Conservation (phyloP, 2,113 vertebrate genomes). For the Ctenomys sociabilis region DNA sequence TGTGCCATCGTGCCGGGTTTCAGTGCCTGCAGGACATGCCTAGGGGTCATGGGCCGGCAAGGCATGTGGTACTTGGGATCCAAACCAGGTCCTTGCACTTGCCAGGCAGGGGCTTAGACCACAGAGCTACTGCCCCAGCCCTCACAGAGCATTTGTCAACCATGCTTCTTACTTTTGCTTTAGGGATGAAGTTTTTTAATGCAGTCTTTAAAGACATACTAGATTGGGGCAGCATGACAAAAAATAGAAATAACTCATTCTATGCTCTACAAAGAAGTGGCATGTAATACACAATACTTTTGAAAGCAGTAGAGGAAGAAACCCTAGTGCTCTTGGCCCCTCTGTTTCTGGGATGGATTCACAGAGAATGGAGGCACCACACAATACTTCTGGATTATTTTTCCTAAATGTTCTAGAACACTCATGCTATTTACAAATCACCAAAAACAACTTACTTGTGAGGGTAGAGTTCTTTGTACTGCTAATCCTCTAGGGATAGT, state of each 20-base stretch:
- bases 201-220: background rate
- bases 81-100: too few species aligned
- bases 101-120: too few species aligned
- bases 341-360: background rate
- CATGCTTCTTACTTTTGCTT: constrained; percentile 15
- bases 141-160: background rate
- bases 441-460: background rate
- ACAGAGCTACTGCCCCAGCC: too few species aligned
- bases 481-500: background rate
- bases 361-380: background rate
- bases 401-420: constrained; percentile 24
- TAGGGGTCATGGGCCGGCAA: too few species aligned
- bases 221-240: constrained; percentile 20
- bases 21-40: too few species aligned
- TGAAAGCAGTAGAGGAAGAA: background rate
- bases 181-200: constrained; percentile 44
- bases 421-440: constrained; percentile 17
- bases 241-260: background rate
- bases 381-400: background rate
- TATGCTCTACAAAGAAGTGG: constrained; percentile 9
- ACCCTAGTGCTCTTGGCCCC: background rate
- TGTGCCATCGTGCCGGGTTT: too few species aligned
- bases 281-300: background rate
- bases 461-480: background rate
- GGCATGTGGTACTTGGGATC: too few species aligned